These are phyloP conservation scores for Microtus richardsoni DNA, from an alignment of 2,113 vertebrate genomes.

Conservation along the genomic window DNA sequence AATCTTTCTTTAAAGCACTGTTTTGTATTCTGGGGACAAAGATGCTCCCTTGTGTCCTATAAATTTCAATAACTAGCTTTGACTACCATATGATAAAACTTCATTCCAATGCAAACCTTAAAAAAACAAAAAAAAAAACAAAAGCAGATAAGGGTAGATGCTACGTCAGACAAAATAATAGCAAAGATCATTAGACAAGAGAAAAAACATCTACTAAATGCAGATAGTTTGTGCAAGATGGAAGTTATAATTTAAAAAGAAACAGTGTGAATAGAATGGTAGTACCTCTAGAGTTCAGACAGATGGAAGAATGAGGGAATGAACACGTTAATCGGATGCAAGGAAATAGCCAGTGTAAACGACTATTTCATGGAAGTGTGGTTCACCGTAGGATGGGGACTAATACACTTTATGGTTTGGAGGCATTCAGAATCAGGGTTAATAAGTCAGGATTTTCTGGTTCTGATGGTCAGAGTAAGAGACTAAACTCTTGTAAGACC, in stretches of 20 bases:
- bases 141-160: neutral
- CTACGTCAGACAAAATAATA: neutral
- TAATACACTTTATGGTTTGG: slow-evolving; percentile 34
- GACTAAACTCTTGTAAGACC: neutral
- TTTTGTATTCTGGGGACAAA: neutral
- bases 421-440: neutral
- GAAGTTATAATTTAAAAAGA: neutral
- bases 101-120: neutral
- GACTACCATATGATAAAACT: neutral
- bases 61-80: neutral
- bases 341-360: neutral
- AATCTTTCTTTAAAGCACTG: neutral
- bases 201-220: neutral
- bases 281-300: neutral
- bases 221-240: neutral
- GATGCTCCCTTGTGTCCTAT: neutral
- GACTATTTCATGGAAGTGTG: slow-evolving; percentile 8
- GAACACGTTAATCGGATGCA: neutral
- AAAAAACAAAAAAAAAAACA: neutral
- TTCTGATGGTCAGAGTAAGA: neutral
- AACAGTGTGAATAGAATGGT: neutral
- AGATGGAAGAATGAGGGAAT: neutral
- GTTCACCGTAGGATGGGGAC: neutral
- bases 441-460: slow-evolving; percentile 30
- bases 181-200: neutral